These are phyloP conservation scores for Protophormia terraenovae DNA, from an alignment of 2,888 invertebrate genomes.

Conservation along the genomic window DNA sequence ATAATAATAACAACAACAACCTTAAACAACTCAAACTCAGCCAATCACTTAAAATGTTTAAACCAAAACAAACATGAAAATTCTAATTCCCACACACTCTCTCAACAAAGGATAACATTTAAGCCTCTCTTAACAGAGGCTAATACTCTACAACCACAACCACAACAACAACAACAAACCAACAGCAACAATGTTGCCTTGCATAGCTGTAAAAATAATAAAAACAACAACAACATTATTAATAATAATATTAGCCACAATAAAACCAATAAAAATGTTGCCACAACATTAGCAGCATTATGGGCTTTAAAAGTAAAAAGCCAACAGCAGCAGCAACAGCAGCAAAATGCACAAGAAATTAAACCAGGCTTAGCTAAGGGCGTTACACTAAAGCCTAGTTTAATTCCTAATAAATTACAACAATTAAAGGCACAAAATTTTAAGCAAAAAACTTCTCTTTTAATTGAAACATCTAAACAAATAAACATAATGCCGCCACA, in stretches of 20 bases:
- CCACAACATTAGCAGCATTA: constrained; percentile 36
- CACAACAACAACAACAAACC: constrained; percentile 5
- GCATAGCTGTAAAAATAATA: constrained; percentile 47
- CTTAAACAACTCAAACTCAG: constrained; percentile 37
- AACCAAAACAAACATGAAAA: constrained; percentile 39
- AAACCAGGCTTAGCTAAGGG: constrained; percentile 31
- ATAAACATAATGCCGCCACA: constrained; percentile 62
- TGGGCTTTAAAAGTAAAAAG: constrained; percentile 33
- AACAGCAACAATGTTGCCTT: constrained; percentile 55
- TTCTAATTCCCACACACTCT: neutral
- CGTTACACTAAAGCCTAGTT: constrained; percentile 8
- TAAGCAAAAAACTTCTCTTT: constrained; percentile 33
- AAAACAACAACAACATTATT: constrained; percentile 31
- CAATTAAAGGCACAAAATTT: constrained; percentile 60
- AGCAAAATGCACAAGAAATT: constrained; percentile 31
- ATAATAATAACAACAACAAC: no score
- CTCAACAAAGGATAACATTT: constrained; percentile 57
- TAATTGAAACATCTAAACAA: constrained; percentile 25
- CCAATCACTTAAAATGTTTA: constrained; percentile 32
- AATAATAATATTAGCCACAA: no score
- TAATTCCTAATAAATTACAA: constrained; percentile 18
- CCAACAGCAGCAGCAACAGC: neutral
- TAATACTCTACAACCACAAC: constrained; percentile 3
- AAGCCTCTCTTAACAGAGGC: neutral
- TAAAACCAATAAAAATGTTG: constrained; percentile 18